phyloP scores from a whole-genome alignment of 2,797 vertebrate genomes.

The Microctenopoma lineatum region DNA sequence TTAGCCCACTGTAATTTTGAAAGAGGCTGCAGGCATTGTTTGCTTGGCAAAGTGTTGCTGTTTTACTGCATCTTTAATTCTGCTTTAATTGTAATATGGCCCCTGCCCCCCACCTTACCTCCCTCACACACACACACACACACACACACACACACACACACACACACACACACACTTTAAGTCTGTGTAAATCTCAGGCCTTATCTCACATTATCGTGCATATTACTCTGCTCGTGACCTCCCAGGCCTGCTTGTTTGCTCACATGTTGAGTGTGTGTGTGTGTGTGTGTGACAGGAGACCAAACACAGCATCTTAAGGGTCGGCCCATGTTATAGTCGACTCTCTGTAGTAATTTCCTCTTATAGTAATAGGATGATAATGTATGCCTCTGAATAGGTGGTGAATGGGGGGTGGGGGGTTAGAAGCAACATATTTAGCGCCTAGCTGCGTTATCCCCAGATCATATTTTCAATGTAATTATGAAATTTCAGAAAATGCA shows the following conservation, averaged over 20 bases:
- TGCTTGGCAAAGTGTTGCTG: slow-evolving; percentile 84
- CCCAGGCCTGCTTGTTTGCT: slow-evolving; percentile 71
- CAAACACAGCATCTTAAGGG: slow-evolving; percentile 41
- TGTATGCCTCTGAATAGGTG: slow-evolving; percentile 67
- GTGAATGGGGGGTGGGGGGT: slow-evolving; percentile 18
- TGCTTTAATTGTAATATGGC: slow-evolving; percentile 78
- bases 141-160: no score
- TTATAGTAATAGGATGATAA: slow-evolving; percentile 72
- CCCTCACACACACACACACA: no score
- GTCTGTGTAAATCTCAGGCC: slow-evolving; percentile 74
- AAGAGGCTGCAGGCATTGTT: slow-evolving; percentile 85
- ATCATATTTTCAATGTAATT: slow-evolving; percentile 81
- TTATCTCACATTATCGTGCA: slow-evolving; percentile 68
- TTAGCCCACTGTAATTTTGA: slow-evolving; percentile 86
- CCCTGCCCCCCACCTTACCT: slow-evolving; percentile 28
- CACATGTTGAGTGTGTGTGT: slow-evolving; percentile 29
- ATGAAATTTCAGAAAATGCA: slow-evolving; percentile 76
- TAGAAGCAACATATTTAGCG: slow-evolving; percentile 73
- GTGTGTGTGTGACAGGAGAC: slow-evolving; percentile 24
- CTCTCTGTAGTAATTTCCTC: slow-evolving; percentile 60
- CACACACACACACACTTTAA: no score
- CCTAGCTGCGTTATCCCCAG: slow-evolving; percentile 71
- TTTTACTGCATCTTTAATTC: slow-evolving; percentile 86
- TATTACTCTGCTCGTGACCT: slow-evolving; percentile 70
- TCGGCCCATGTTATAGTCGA: not conserved